Conservation (phyloP, 2,113 vertebrate genomes). For the Microtus pennsylvanicus region DNA sequence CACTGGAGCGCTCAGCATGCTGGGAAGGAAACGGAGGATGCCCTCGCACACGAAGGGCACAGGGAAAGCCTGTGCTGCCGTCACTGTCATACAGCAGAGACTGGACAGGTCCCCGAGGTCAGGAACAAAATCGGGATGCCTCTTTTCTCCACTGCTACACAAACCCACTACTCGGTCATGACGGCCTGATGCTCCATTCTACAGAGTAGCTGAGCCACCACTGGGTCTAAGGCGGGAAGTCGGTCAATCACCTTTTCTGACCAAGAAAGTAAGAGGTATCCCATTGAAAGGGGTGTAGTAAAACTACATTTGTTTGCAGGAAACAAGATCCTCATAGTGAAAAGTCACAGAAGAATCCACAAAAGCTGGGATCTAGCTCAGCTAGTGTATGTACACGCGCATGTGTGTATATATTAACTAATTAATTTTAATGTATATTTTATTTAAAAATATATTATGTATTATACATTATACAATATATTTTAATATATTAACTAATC, state of each 20-base stretch:
- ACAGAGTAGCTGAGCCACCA: background rate
- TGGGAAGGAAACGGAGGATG: background rate
- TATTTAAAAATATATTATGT: too few relatives aligned
- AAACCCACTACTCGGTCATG: background rate
- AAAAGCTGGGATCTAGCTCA: background rate
- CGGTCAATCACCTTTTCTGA: background rate
- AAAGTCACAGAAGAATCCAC: slow-evolving; percentile 7
- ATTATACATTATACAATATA: too few relatives aligned
- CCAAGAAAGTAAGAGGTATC: background rate
- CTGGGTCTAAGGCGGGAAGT: background rate
- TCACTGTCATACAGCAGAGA: background rate
- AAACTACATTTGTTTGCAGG: background rate
- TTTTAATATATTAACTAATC: too few relatives aligned
- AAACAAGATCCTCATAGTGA: background rate
- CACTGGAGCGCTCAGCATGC: background rate
- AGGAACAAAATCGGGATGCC: background rate
- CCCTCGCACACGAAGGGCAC: background rate
- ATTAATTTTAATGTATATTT: too few relatives aligned
- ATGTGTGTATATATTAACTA: background rate
- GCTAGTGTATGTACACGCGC: background rate
- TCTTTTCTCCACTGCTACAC: background rate
- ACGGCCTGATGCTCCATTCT: too few relatives aligned
- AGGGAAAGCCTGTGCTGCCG: background rate
- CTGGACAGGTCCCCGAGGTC: background rate
- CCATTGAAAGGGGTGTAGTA: background rate